phyloP scores from a whole-genome alignment of 2,113 vertebrate species.

The Corvus cornix region DNA sequence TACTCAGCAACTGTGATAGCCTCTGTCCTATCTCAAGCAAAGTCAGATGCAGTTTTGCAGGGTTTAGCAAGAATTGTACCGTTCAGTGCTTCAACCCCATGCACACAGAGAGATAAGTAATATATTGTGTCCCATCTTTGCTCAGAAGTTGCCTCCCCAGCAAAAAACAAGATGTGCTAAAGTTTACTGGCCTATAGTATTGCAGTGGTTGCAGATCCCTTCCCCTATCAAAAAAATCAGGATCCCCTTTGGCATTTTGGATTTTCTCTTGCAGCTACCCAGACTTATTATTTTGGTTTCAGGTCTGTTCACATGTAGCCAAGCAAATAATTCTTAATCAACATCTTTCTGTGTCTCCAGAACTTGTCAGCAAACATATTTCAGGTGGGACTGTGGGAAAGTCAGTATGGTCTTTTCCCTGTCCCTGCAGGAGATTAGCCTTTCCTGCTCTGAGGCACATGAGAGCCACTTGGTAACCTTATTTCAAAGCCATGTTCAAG shows the following conservation, averaged over 20 bases:
- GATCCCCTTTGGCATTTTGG: background rate
- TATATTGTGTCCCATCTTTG: background rate
- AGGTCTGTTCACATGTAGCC: background rate
- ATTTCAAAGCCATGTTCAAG: background rate
- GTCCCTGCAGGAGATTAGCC: background rate
- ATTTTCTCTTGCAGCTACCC: background rate
- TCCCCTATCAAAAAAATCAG: background rate
- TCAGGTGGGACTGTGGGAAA: background rate
- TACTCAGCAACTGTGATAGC: background rate
- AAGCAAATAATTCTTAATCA: background rate
- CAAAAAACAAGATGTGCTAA: background rate
- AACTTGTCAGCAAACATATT: background rate
- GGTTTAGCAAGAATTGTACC: background rate
- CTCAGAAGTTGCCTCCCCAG: background rate
- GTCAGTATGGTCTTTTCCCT: background rate
- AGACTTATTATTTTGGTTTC: background rate
- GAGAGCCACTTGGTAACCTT: background rate
- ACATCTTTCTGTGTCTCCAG: background rate
- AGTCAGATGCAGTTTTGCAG: conserved; percentile 7
- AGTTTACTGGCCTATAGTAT: background rate
- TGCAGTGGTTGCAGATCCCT: background rate
- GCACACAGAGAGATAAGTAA: background rate
- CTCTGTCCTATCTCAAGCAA: background rate
- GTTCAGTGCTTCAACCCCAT: background rate
- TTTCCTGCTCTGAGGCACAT: background rate